Conservation (phyloP, 2,797 vertebrate genomes). For the Selene dorsalis region DNA sequence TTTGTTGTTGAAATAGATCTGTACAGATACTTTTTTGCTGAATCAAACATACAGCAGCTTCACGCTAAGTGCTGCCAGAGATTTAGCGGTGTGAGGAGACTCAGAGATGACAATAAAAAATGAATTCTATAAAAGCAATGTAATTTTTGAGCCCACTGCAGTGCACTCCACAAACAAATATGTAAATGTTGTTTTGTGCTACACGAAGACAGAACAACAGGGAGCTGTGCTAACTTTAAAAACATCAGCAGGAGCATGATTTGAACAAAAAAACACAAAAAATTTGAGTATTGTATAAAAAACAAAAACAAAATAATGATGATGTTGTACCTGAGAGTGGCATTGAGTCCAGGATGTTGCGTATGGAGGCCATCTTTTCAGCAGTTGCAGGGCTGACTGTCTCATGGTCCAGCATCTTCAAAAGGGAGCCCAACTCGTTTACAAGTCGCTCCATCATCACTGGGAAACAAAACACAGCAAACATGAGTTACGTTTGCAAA, state of each 20-base stretch:
- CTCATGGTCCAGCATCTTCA: conserved; percentile 95
- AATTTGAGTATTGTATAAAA: background rate
- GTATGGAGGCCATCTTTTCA: conserved; percentile 93
- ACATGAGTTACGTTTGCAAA: background rate
- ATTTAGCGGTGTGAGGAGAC: background rate
- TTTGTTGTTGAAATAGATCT: background rate
- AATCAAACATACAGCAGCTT: background rate
- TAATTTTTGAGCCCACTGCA: background rate
- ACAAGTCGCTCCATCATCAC: conserved; percentile 93
- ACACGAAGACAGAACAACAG: too few species aligned
- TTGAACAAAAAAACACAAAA: background rate
- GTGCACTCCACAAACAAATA: background rate
- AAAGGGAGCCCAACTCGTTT: conserved; percentile 89
- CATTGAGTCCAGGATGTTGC: conserved; percentile 91
- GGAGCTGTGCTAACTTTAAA: background rate
- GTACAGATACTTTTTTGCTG: background rate
- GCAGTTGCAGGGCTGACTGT: conserved; percentile 91
- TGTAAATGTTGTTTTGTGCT: too few species aligned
- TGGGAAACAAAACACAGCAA: conserved; percentile 36
- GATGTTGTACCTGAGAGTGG: conserved; percentile 85
- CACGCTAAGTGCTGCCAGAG: background rate
- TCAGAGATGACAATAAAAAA: conserved; percentile 1
- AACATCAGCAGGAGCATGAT: background rate
- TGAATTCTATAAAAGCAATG: background rate
- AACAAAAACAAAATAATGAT: background rate